phyloP scores from a whole-genome alignment of 2,888 invertebrate species.

The Catocala sponsa region DNA sequence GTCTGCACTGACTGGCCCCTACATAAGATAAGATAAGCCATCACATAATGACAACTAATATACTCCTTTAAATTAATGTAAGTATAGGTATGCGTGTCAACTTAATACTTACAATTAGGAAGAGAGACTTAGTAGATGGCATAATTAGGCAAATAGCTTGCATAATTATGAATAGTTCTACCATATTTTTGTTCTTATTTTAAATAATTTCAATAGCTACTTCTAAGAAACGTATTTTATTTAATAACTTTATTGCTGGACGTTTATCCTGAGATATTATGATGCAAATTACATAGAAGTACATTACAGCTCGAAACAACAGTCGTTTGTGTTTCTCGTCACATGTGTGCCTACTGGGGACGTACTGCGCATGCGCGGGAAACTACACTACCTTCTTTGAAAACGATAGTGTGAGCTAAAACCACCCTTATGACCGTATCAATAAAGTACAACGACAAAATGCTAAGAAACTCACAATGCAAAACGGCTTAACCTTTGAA shows the following conservation, averaged over 20 bases:
- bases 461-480: not conserved
- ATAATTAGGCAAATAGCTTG: no score
- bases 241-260: constrained; percentile 10
- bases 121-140: no score
- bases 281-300: constrained; percentile 55
- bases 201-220: not conserved
- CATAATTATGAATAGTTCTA: no score
- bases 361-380: constrained; percentile 52
- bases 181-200: no score
- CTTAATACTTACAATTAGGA: no score
- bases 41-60: no score
- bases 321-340: constrained; percentile 64
- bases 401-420: constrained; percentile 14
- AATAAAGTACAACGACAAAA: constrained; percentile 10
- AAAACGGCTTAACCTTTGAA: constrained; percentile 10
- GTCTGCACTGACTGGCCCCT: no score
- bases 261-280: constrained; percentile 34
- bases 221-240: not conserved
- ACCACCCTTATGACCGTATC: fast-evolving
- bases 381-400: constrained; percentile 38
- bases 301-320: constrained; percentile 63
- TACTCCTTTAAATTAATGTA: no score
- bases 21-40: no score
- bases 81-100: no score
- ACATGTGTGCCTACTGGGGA: constrained; percentile 69